Evolutionary conservation across 2,113 vertebrate species (phyloP).

Genomic region (Ciconia boyciana): DNA sequence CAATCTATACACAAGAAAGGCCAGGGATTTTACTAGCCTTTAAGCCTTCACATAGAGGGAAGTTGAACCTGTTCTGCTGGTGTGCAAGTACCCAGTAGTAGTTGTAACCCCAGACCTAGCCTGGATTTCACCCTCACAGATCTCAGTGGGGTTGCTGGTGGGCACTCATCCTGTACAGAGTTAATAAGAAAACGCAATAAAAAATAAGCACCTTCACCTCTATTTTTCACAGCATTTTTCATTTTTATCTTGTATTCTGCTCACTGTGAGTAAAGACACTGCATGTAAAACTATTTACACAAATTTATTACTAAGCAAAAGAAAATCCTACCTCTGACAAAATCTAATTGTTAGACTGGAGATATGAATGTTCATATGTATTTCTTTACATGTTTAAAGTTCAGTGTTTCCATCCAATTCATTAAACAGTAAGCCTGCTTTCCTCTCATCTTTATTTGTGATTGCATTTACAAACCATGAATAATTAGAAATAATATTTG

Average conservation of each 20-base stretch:
- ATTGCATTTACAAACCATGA: constrained; percentile 62
- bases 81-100: neutral
- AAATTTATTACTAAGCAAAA: neutral
- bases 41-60: neutral
- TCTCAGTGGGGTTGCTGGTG: neutral
- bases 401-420: constrained; percentile 57
- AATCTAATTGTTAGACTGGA: constrained; percentile 34
- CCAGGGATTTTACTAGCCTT: neutral
- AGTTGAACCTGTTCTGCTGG: neutral
- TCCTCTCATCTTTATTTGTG: constrained; percentile 59
- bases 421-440: constrained; percentile 57
- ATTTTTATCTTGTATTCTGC: neutral
- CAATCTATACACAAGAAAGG: neutral
- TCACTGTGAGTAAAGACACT: neutral
- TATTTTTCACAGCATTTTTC: neutral
- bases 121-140: neutral
- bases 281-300: neutral
- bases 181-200: neutral
- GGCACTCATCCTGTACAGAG: neutral
- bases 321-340: constrained; percentile 4
- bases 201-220: neutral
- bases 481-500: constrained; percentile 74
- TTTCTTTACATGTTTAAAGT: constrained; percentile 56
- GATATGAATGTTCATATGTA: constrained; percentile 7
- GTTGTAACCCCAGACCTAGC: neutral